These are phyloP conservation scores for Okamejei kenojei DNA, from an alignment of 2,797 vertebrate species.

Conservation along the genomic window DNA sequence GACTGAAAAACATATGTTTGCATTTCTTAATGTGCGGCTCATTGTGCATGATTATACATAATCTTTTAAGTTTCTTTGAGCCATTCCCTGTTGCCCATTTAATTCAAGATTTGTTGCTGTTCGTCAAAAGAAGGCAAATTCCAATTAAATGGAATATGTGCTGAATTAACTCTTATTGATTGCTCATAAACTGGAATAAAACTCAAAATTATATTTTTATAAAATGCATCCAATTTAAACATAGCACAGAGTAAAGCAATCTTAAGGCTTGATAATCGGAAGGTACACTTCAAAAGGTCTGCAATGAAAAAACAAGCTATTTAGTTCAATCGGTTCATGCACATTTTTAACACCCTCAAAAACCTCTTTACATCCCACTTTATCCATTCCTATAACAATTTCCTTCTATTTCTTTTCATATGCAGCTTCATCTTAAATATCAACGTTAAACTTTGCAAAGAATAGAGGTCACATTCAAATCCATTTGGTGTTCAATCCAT, in stretches of 20 bases:
- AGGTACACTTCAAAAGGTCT: not conserved
- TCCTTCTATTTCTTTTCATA: not conserved
- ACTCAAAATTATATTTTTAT: not conserved
- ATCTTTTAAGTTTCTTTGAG: not conserved
- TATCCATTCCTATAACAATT: not conserved
- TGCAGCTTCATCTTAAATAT: too few species aligned
- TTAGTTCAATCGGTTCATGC: not conserved
- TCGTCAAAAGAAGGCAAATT: not conserved
- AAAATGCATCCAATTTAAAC: slow-evolving; percentile 5
- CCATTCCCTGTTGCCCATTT: not conserved
- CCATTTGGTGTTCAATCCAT: not conserved
- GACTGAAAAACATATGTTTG: not conserved
- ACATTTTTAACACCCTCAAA: not conserved
- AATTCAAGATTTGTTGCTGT: not conserved
- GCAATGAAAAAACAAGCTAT: not conserved
- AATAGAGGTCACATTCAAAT: not conserved
- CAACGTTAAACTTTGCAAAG: not conserved
- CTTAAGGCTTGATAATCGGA: not conserved
- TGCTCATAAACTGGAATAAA: not conserved
- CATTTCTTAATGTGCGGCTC: not conserved
- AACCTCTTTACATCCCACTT: not conserved
- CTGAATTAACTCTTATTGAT: not conserved
- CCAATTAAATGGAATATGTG: not conserved
- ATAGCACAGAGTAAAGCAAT: not conserved
- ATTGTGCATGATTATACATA: not conserved